Percentiles rank a stretch among this genome's conserved stretches.
Conservation (phyloP, 2,888 invertebrate genomes). For the Panopea generosa region DNA sequence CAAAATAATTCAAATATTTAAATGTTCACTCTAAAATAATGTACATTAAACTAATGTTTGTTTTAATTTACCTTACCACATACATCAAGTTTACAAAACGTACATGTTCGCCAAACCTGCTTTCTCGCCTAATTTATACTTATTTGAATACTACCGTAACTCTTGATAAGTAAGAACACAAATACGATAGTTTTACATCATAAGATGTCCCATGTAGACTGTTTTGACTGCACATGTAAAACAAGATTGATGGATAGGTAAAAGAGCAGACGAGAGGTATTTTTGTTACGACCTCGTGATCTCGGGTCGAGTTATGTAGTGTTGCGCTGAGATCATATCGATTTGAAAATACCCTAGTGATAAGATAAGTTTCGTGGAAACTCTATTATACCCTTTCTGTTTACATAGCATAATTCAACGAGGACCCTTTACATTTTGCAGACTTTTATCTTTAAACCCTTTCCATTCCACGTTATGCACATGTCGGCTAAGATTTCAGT, state of each 20-base stretch:
- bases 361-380: constrained; percentile 1
- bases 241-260: constrained; percentile 10
- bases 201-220: constrained; percentile 5
- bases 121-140: no score
- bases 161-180: neutral
- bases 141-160: no score
- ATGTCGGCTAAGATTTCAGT: constrained; percentile 14
- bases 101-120: no score
- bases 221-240: constrained; percentile 24
- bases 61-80: no score
- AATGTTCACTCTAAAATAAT: no score
- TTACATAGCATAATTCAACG: neutral
- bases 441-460: neutral
- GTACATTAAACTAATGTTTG: no score
- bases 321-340: neutral
- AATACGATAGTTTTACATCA: neutral
- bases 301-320: constrained; percentile 1
- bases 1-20: no score
- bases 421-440: neutral
- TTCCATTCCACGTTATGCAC: neutral
- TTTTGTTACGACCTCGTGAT: constrained; percentile 1
- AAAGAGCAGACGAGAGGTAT: constrained; percentile 8
- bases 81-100: no score
- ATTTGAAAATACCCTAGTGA: neutral
- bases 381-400: neutral